Evolutionary conservation across 2,888 invertebrate genomes (phyloP).

Genomic region (Ennomos quercinarius): DNA sequence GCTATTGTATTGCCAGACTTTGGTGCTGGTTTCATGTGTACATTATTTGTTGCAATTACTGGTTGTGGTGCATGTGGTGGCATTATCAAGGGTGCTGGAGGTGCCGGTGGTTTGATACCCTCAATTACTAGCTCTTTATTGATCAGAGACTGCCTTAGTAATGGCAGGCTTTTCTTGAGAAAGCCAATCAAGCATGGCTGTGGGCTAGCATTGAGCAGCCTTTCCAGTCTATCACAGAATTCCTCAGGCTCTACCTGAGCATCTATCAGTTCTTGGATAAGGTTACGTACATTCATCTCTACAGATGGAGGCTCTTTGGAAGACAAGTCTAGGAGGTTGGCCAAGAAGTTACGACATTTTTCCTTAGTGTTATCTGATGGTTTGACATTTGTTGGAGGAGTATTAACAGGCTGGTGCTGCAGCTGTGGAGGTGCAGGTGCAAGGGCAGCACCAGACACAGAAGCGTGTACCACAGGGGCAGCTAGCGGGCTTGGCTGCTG

Average conservation of each 20-base stretch:
- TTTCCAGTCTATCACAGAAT: slow-evolving; percentile 97
- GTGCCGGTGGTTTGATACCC: slow-evolving; percentile 98
- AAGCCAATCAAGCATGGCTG: slow-evolving; percentile 98
- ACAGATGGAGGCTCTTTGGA: slow-evolving; percentile 96
- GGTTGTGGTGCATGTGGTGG: slow-evolving; percentile 44
- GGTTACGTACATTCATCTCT: slow-evolving; percentile 95
- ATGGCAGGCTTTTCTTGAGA: slow-evolving; percentile 94
- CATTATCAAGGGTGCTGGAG: slow-evolving; percentile 78
- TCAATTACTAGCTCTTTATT: slow-evolving; percentile 97
- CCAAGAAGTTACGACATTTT: slow-evolving; percentile 33
- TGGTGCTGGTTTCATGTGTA: slow-evolving; percentile 50
- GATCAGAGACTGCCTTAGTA: slow-evolving; percentile 95
- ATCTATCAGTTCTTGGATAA: slow-evolving; percentile 98
- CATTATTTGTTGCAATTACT: slow-evolving; percentile 13
- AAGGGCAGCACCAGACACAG: slow-evolving; percentile 47
- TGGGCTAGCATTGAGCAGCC: slow-evolving; percentile 97
- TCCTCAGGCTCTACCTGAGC: slow-evolving; percentile 97
- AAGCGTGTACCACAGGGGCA: slow-evolving; percentile 55
- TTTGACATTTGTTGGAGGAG: slow-evolving; percentile 41
- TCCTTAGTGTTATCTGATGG: slow-evolving; percentile 89
- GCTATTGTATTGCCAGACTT: slow-evolving; percentile 69
- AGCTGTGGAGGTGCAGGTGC: slow-evolving; percentile 23
- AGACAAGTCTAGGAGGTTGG: slow-evolving; percentile 87
- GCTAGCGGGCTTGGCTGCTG: slow-evolving; percentile 54
- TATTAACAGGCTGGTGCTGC: slow-evolving; percentile 41